These are phyloP conservation scores for Linnaemya tessellans DNA, from an alignment of 2,888 invertebrate species.

Conservation along the genomic window DNA sequence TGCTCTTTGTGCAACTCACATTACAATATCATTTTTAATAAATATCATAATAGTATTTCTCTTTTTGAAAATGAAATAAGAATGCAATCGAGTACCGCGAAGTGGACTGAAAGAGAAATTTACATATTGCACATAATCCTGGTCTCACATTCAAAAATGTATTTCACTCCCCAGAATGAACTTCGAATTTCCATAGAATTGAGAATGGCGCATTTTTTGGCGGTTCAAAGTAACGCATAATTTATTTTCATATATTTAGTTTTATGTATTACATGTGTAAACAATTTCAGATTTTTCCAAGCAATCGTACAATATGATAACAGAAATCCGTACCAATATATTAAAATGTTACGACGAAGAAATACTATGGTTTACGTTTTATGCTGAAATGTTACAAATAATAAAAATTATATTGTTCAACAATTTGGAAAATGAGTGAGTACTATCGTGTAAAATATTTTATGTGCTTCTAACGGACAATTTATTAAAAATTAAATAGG, in stretches of 20 bases:
- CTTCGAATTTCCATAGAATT: slow-evolving; percentile 71
- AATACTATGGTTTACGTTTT: slow-evolving; percentile 70
- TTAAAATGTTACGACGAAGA: slow-evolving; percentile 56
- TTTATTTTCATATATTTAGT: neutral
- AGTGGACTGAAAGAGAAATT: slow-evolving; percentile 68
- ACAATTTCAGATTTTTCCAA: slow-evolving; percentile 73
- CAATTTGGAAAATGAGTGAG: slow-evolving; percentile 70
- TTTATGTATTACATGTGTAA: neutral
- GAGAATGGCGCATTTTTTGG: slow-evolving; percentile 74
- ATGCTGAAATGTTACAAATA: slow-evolving; percentile 68
- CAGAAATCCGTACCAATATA: slow-evolving; percentile 57
- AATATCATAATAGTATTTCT: slow-evolving; percentile 67
- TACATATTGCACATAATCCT: slow-evolving; percentile 73
- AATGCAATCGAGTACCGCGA: slow-evolving; percentile 30
- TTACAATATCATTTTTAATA: slow-evolving; percentile 66
- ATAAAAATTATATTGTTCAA: slow-evolving; percentile 71
- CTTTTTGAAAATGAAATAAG: slow-evolving; percentile 67
- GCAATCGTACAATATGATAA: slow-evolving; percentile 73
- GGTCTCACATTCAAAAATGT: slow-evolving; percentile 65
- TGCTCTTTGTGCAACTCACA: slow-evolving; percentile 69
- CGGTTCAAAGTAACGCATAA: slow-evolving; percentile 72
- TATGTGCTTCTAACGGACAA: neutral
- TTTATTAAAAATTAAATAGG: slow-evolving; percentile 28
- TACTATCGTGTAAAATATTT: neutral
- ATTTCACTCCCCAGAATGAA: slow-evolving; percentile 73